Conservation (phyloP, 2,888 invertebrate species). For the Caenorhabditis macrosperma region DNA sequence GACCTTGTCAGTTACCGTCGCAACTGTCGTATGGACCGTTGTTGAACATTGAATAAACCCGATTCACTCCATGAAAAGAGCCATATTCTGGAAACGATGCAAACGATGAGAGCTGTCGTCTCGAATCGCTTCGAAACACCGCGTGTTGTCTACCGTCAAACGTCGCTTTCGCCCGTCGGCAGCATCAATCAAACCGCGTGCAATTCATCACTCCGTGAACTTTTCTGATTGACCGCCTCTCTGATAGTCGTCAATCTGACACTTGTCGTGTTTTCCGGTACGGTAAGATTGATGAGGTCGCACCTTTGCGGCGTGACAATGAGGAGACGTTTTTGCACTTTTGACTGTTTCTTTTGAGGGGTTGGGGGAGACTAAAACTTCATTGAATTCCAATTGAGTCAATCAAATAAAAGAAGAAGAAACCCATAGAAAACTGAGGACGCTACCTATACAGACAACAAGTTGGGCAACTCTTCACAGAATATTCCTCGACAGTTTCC, state of each 20-base stretch:
- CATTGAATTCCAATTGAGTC: constrained; percentile 6
- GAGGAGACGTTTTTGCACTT: not conserved
- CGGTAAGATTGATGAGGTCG: not conserved
- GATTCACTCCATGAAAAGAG: no score
- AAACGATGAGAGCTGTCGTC: no score
- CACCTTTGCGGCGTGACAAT: not conserved
- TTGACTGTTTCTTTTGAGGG: no score
- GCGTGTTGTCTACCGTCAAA: not conserved
- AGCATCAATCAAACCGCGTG: not conserved
- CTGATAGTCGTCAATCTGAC: not conserved
- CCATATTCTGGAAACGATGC: no score
- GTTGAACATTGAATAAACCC: no score
- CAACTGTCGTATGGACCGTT: no score
- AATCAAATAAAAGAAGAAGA: not conserved
- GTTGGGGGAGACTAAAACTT: not conserved
- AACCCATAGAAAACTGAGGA: not conserved
- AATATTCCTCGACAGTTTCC: constrained; percentile 37
- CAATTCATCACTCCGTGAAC: constrained; percentile 5
- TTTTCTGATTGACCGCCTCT: constrained; percentile 13
- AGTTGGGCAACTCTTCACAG: not conserved
- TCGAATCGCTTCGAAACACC: no score
- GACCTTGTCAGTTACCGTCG: no score
- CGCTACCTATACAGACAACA: constrained; percentile 19
- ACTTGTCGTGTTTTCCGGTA: not conserved
- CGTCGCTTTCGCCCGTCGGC: not conserved